phyloP scores from a whole-genome alignment of 1,140 invertebrate genomes.

The Papilio machaon region DNA sequence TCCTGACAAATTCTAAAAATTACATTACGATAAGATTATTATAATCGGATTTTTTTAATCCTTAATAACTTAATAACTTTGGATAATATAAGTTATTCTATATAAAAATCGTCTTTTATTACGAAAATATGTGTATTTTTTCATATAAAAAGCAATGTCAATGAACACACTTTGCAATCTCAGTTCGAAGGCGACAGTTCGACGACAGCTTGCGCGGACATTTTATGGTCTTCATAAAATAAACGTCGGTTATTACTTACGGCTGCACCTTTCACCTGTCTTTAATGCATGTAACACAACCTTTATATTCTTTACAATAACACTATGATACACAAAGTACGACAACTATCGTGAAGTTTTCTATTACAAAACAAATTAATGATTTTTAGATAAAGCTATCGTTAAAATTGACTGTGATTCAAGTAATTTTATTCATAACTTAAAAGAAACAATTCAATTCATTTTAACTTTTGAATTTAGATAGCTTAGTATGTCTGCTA shows the following conservation, averaged over 20 bases:
- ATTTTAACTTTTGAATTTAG: neutral
- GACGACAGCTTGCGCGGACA: slow-evolving; percentile 46
- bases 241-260: slow-evolving; percentile 53
- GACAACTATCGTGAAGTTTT: neutral
- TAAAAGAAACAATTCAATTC: neutral
- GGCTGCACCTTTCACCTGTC: slow-evolving; percentile 43
- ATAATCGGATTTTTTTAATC: no score
- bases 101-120: no score
- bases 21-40: no score
- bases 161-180: slow-evolving; percentile 3
- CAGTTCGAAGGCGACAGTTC: slow-evolving; percentile 43
- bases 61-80: no score
- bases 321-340: neutral
- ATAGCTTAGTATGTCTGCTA: neutral
- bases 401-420: neutral
- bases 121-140: neutral
- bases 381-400: neutral
- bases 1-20: no score
- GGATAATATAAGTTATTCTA: no score
- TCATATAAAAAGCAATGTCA: slow-evolving; percentile 18
- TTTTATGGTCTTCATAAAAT: slow-evolving; percentile 62
- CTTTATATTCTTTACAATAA: slow-evolving; percentile 36
- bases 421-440: neutral
- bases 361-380: no score
- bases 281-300: slow-evolving; percentile 47